These are phyloP conservation scores for Chrysomela aeneicollis DNA, from an alignment of 2,888 invertebrate genomes.

Conservation along the genomic window DNA sequence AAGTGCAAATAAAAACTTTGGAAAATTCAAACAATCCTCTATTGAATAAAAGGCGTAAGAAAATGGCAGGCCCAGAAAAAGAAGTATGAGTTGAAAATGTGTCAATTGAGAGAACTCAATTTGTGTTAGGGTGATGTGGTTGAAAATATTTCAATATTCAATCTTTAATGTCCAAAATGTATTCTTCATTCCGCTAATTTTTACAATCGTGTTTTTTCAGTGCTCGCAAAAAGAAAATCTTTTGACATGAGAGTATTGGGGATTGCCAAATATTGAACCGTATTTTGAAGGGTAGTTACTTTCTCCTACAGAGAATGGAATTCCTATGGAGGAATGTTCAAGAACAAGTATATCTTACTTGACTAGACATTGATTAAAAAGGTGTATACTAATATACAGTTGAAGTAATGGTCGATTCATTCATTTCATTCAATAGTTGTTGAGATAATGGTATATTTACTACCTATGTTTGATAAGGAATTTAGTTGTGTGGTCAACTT, in stretches of 20 bases:
- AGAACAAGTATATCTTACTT: no score
- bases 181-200: conserved; percentile 16
- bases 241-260: not conserved
- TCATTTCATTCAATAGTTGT: no score
- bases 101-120: conserved; percentile 4
- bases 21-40: conserved; percentile 93
- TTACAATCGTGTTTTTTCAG: not conserved
- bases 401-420: no score
- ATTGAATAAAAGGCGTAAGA: conserved; percentile 81
- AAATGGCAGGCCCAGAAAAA: conserved; percentile 30
- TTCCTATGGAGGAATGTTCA: no score
- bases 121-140: conserved; percentile 1
- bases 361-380: no score
- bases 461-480: no score
- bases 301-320: no score
- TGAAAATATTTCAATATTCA: conserved; percentile 10
- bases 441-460: no score
- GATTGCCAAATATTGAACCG: no score
- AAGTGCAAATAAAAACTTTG: conserved; percentile 91
- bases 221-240: not conserved
- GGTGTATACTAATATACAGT: no score
- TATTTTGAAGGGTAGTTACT: no score
- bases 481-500: no score
- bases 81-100: conserved; percentile 18
- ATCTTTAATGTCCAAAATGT: conserved; percentile 20